Percentiles rank a stretch among this genome's conserved stretches.
Conservation (phyloP, 1,140 invertebrate species). For the Mycetomoellerius zeteki region DNA sequence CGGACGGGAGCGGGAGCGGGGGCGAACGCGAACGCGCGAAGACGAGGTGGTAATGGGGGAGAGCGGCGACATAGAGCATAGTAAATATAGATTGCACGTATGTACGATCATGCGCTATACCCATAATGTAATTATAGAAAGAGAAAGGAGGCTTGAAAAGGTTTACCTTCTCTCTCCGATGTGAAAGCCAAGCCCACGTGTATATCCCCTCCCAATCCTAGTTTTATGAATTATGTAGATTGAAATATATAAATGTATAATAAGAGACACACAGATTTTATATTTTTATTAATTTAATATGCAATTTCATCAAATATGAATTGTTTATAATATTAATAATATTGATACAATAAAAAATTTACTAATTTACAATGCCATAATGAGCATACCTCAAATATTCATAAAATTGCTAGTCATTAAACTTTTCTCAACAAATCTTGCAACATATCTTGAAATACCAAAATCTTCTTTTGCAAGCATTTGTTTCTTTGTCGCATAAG, state of each 20-base stretch:
- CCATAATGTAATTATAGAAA: too few species aligned
- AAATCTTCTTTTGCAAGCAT: conserved; percentile 17
- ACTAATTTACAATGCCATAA: neutral
- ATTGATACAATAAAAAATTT: neutral
- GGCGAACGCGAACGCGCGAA: neutral
- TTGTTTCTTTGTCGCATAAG: neutral
- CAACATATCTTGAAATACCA: conserved; percentile 12
- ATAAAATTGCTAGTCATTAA: neutral
- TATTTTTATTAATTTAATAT: conserved; percentile 10
- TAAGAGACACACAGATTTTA: too few species aligned
- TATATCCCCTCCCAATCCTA: too few species aligned
- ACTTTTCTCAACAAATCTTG: conserved; percentile 9
- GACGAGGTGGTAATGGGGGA: neutral
- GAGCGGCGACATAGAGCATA: neutral
- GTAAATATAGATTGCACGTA: neutral
- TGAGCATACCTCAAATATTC: neutral
- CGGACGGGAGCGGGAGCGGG: neutral
- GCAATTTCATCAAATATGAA: neutral
- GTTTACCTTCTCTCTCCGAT: neutral
- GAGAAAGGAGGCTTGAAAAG: neutral
- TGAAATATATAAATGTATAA: neutral
- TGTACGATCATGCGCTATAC: neutral
- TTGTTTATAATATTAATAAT: neutral
- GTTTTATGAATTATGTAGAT: neutral
- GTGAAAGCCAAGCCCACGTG: neutral